These are phyloP conservation scores for Melanerpes aurifrons DNA, from an alignment of 2,113 vertebrate genomes.

Conservation along the genomic window DNA sequence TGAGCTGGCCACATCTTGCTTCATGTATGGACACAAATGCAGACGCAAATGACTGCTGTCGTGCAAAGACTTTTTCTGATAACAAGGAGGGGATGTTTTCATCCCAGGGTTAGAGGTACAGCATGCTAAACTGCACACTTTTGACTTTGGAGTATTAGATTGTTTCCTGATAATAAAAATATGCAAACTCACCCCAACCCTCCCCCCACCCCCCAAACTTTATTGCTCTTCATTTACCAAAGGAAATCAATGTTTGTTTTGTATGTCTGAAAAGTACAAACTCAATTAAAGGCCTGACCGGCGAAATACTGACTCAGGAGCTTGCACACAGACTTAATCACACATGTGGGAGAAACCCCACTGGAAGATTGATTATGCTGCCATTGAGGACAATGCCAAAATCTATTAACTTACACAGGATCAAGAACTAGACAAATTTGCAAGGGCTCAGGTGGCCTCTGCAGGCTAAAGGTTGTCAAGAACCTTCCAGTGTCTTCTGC, in stretches of 20 bases:
- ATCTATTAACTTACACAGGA: slow-evolving; percentile 1
- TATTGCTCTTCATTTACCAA: slow-evolving; percentile 38
- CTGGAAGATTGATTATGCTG: background rate
- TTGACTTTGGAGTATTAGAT: background rate
- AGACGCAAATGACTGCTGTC: background rate
- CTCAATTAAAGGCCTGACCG: slow-evolving; percentile 3
- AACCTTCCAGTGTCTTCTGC: no score
- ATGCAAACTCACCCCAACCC: background rate
- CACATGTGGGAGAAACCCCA: background rate
- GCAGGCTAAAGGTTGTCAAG: background rate
- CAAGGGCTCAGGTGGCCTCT: background rate
- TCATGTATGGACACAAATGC: background rate
- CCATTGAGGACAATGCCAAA: background rate
- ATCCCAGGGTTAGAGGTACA: background rate
- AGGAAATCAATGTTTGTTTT: slow-evolving; percentile 60
- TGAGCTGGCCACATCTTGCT: slow-evolving; percentile 14
- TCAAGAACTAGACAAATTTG: background rate
- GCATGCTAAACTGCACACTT: background rate
- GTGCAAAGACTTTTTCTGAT: slow-evolving; percentile 16
- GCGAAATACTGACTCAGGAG: slow-evolving; percentile 7
- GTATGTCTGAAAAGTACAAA: slow-evolving; percentile 37
- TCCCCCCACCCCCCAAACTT: background rate
- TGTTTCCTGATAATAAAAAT: slow-evolving; percentile 45
- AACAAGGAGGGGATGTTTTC: background rate
- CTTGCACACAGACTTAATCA: background rate